Base-by-base conservation (phyloP, 2,113 vertebrate species). In the Rafetus swinhoei region DNA sequence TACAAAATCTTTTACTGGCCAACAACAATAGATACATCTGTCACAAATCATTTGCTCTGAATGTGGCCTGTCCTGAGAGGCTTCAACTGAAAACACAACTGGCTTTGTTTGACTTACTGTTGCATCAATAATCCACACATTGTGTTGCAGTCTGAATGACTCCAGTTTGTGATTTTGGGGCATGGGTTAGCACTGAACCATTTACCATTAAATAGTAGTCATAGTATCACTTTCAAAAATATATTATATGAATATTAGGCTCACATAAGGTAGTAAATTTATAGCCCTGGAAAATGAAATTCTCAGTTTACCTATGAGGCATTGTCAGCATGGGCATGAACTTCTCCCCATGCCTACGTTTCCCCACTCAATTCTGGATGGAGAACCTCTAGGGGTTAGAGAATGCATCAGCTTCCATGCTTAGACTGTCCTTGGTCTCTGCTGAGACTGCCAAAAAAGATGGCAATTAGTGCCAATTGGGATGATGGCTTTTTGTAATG, bases 361-460 rank as follows among this genome's bases (percentile, higher is more conserved):
- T 90, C 39, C 82, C 39, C 85, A 84, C 22, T 21, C 5, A 45
- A 29, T 84, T 76, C 27, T 85, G 54, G 35, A 87, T 8, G 24
- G 69, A n/a, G 25, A 50, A 9, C 12, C 9, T 82, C 84, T 39
- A 65, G 82, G 50, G 84, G 5, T 74, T 65, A 83, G 27, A 3
- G 39, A 62, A 69, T 35, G 16, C n/a, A 92, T 65, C 86, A 29
- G 27, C 21, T 5, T n/a, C 72, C 81, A 53, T 79, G 53, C 83
- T 19, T 55, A 59, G 10, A 60, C 35, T 5, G 50, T 84, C 89
- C 79, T 60, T 35, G 27, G 62, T 27, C 89, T 90, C 83, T 90
- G 81, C 25, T 85, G 55, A 85, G 16, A 52, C 50, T 85, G 79
- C 89, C 87, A 94, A 84, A 24, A 89, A 89, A 77, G 81, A 77